A percentile compares a stretch with the other conserved stretches of the same genome.
Conservation (phyloP, 2,888 invertebrate species). For the Muschampia plurimacula region DNA sequence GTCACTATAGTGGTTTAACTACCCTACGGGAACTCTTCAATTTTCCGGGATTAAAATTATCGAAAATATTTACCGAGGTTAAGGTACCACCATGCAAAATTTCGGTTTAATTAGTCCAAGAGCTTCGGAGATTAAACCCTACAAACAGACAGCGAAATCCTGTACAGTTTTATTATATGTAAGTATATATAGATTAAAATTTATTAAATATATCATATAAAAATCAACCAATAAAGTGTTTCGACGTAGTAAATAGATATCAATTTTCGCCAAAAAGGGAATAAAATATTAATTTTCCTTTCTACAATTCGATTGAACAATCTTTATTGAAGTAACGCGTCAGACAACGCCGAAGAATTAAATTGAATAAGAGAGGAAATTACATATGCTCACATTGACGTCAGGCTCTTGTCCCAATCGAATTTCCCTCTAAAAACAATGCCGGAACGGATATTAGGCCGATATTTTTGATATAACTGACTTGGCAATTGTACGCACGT, state of each 20-base stretch:
- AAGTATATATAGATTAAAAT: background rate
- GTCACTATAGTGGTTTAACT: too few species aligned
- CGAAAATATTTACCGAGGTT: too few species aligned
- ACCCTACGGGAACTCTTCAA: too few species aligned
- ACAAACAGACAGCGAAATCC: too few species aligned
- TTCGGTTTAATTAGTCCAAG: too few species aligned
- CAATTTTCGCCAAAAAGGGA: background rate
- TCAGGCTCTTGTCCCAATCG: conserved; percentile 73
- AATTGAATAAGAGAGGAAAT: conserved; percentile 81
- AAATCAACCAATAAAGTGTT: background rate
- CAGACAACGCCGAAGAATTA: conserved; percentile 70
- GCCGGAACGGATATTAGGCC: conserved; percentile 80
- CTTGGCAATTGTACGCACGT: conserved; percentile 18
- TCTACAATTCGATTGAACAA: conserved; percentile 58
- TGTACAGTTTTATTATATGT: too few species aligned
- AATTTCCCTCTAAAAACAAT: conserved; percentile 80
- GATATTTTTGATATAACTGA: conserved; percentile 52
- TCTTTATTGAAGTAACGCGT: conserved; percentile 58
- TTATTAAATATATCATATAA: background rate
- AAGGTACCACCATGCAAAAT: too few species aligned
- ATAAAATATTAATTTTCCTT: conserved; percentile 54
- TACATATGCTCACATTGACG: conserved; percentile 73
- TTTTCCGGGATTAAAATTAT: too few species aligned
- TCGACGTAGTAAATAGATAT: background rate
- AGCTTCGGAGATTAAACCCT: too few species aligned